Evolutionary conservation across 53 echinoderm and acorn worm genomes (phyloP).

Genomic region (Arbacia lixula): DNA sequence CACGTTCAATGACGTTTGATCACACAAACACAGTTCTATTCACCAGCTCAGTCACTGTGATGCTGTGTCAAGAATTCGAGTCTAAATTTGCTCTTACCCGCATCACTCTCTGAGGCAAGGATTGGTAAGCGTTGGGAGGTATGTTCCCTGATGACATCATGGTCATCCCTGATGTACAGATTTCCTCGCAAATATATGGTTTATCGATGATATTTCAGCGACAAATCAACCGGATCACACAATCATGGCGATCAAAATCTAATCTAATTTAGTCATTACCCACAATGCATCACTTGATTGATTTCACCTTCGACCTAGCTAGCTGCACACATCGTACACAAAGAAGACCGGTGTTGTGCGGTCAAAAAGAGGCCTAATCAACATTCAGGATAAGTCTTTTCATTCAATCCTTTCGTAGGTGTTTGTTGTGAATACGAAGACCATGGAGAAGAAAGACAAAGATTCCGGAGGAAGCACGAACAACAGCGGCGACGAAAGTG

Average conservation of each 20-base stretch:
- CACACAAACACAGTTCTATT: constrained; percentile 42
- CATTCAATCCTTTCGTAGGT: too few species aligned
- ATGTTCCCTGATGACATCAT: constrained; percentile 50
- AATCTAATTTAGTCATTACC: constrained; percentile 60
- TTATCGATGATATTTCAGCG: constrained; percentile 11
- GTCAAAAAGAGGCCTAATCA: not conserved
- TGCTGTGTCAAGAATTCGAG: not conserved
- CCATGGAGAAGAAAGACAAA: constrained; percentile 82
- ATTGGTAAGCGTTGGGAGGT: constrained; percentile 47
- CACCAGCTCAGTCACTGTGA: constrained; percentile 42
- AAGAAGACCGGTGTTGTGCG: not conserved
- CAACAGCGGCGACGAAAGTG: constrained; percentile 75
- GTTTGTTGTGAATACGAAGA: too few species aligned
- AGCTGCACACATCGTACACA: not conserved
- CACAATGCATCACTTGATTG: constrained; percentile 58
- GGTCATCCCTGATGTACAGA: too few species aligned
- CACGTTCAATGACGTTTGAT: constrained; percentile 29
- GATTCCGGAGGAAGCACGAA: constrained; percentile 68
- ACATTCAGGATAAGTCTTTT: too few species aligned
- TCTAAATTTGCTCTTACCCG: constrained; percentile 48
- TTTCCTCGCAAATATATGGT: not conserved
- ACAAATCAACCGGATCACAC: constrained; percentile 57
- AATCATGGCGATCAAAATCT: constrained; percentile 62
- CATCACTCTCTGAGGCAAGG: constrained; percentile 33
- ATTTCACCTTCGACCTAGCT: constrained; percentile 62